Conservation (phyloP, 2,888 invertebrate genomes). For the Chironomus riparius region DNA sequence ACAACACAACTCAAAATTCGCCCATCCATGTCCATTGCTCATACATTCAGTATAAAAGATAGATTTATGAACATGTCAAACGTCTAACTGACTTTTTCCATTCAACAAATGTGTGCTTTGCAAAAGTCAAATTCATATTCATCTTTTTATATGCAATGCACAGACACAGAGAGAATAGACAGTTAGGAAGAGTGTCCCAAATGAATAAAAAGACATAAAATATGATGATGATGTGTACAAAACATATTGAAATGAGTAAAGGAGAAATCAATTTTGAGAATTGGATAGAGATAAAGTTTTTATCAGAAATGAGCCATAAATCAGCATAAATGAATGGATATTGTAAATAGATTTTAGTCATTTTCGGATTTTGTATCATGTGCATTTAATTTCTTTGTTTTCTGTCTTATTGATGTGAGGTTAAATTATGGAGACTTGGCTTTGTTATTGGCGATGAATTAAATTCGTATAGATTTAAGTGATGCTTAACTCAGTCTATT, state of each 20-base stretch:
- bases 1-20: no score
- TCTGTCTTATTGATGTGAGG: no score
- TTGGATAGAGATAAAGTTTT: background rate
- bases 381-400: constrained; percentile 9
- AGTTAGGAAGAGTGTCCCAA: background rate
- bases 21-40: background rate
- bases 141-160: background rate
- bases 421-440: no score
- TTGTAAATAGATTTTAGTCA: no score
- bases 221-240: background rate
- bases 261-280: background rate
- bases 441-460: no score
- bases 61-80: constrained; percentile 28
- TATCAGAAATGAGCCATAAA: background rate
- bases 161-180: background rate
- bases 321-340: no score
- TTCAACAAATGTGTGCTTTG: constrained; percentile 2
- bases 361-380: background rate
- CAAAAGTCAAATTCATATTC: constrained; percentile 11
- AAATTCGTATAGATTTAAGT: no score
- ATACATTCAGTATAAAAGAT: constrained; percentile 2
- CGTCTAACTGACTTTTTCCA: background rate
- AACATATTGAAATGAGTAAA: no score
- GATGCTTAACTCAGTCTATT: no score
- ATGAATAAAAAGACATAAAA: background rate